phyloP scores from a whole-genome alignment of 2,797 vertebrate genomes.

The Liasis olivaceus region DNA sequence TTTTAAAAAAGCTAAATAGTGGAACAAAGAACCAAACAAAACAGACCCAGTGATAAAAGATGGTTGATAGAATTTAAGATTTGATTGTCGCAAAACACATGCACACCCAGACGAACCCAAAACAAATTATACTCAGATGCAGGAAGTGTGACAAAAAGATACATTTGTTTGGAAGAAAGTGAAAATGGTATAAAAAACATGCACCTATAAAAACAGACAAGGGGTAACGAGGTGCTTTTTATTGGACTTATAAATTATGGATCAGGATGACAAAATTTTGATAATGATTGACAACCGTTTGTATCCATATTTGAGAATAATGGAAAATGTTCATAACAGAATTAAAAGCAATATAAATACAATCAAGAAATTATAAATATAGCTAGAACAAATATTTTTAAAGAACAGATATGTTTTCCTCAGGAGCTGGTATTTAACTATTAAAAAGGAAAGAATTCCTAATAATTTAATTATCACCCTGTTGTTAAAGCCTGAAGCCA shows the following conservation, averaged over 20 bases:
- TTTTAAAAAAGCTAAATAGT: not conserved
- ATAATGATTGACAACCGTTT: not conserved
- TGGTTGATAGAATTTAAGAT: not conserved
- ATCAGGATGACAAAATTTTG: not conserved
- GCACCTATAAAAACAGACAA: not conserved
- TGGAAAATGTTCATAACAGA: not conserved
- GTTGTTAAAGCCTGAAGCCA: not conserved
- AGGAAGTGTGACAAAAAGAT: not conserved
- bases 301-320: not conserved
- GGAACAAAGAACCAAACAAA: not conserved
- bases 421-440: not conserved
- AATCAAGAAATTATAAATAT: not conserved
- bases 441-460: not conserved
- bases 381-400: not conserved
- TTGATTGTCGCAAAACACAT: not conserved
- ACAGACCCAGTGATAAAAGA: not conserved
- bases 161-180: not conserved
- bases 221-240: not conserved
- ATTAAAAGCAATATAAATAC: not conserved
- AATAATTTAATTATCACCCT: slow-evolving; percentile 6
- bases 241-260: not conserved
- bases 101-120: not conserved
- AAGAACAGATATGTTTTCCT: not conserved
- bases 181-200: not conserved
- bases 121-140: not conserved